These are phyloP conservation scores for Neria commutata DNA, from an alignment of 2,888 invertebrate species.

Conservation along the genomic window DNA sequence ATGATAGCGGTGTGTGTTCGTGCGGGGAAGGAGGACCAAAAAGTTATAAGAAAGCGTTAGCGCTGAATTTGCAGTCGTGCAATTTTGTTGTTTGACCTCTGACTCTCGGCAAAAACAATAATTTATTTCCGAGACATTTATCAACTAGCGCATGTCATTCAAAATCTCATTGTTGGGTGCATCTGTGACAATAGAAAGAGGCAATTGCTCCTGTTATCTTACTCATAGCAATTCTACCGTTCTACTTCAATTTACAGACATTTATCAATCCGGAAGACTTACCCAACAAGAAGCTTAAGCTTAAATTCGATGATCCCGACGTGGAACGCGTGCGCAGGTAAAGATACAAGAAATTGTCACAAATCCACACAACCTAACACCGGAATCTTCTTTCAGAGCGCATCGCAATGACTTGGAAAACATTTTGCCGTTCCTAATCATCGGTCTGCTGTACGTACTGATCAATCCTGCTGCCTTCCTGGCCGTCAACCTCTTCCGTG, in stretches of 20 bases:
- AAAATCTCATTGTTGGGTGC: too few species aligned
- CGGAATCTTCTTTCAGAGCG: slow-evolving; percentile 59
- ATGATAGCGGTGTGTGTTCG: too few species aligned
- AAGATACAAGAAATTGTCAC: not conserved
- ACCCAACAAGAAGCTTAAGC: slow-evolving; percentile 52
- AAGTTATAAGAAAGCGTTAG: too few species aligned
- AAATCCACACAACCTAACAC: not conserved
- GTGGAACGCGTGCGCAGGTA: slow-evolving; percentile 64
- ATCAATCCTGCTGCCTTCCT: slow-evolving; percentile 62
- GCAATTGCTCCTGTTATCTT: too few species aligned
- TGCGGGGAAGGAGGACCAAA: too few species aligned
- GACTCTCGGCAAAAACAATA: too few species aligned
- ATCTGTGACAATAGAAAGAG: too few species aligned
- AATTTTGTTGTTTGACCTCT: too few species aligned
- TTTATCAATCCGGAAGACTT: slow-evolving; percentile 67
- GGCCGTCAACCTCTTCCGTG: slow-evolving; percentile 65
- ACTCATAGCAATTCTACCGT: too few species aligned
- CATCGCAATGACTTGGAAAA: slow-evolving; percentile 70
- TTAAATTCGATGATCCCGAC: slow-evolving; percentile 63
- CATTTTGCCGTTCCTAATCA: slow-evolving; percentile 65
- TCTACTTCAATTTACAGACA: slow-evolving; percentile 63
- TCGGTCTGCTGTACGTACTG: slow-evolving; percentile 64
- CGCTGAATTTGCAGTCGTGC: too few species aligned
- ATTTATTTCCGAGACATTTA: too few species aligned
- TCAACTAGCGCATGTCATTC: too few species aligned